Evolutionary conservation across 2,113 vertebrate species (phyloP), one percentile per base, ranked within the genome.

Genomic region (Pedetes capensis): DNA sequence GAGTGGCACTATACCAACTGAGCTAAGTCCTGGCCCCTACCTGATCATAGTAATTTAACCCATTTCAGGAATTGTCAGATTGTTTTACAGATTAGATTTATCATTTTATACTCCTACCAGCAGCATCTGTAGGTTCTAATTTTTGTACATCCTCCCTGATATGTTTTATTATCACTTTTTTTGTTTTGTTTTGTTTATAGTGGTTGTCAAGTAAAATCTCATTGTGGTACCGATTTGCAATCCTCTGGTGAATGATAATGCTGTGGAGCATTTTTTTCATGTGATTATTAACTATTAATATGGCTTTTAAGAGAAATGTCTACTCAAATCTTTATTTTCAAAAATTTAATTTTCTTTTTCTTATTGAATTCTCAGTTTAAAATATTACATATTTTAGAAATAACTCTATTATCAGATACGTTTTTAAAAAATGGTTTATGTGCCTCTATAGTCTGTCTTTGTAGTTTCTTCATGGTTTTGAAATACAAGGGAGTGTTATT

Each of bases 1-100:
- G n/a, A n/a, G n/a, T n/a, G n/a, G n/a, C n/a, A n/a, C n/a, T n/a
- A n/a, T n/a, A n/a, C n/a, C n/a, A n/a, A n/a, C n/a, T n/a, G n/a
- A n/a, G n/a, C n/a, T n/a, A n/a, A n/a, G n/a, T n/a, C n/a, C 3
- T 14, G 44, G 44, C 6, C 12, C n/a, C 6, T 13, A 20, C 9
- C n/a, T n/a, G n/a, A n/a, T n/a, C n/a, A n/a, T n/a, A n/a, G n/a
- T n/a, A n/a, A 10, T 63, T 63, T 37, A 75, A 74, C 44, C 23
- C 25, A n/a, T 49, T 27, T 75, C 55, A 63, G 16, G n/a, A 61
- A 49, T 6, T 29, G 14, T 10, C 34, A 63, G 42, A 49, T 9
- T 12, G 18, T 63, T 61, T 75, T 75, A 49, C n/a, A 49, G 75
- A 49, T 2, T 9, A 10, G 13, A 0, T 61, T 11, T 75, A 49